A percentile compares a stretch with the other conserved stretches of the same genome.
These are phyloP conservation scores for Sorex araneus DNA, from an alignment of 2,113 vertebrate species.

Conservation along the genomic window DNA sequence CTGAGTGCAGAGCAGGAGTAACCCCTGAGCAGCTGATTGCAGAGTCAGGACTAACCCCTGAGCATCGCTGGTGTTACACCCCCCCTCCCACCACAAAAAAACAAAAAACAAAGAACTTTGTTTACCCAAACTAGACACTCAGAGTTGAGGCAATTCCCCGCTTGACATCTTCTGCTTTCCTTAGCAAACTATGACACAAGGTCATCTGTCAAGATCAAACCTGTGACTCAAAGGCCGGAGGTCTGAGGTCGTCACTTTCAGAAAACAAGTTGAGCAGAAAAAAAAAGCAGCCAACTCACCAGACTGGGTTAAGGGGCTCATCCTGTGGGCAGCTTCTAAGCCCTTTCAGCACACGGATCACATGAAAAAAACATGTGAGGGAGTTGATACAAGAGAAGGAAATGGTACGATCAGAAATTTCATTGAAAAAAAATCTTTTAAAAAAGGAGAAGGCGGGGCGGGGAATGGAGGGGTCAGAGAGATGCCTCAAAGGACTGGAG, in stretches of 20 bases:
- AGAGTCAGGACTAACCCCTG: too few species aligned
- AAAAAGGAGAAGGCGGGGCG: too few species aligned
- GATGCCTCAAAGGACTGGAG: too few species aligned
- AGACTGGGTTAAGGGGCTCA: neutral
- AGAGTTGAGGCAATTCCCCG: neutral
- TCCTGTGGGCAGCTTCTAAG: neutral
- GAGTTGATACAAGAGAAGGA: neutral
- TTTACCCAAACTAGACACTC: slow-evolving; percentile 6
- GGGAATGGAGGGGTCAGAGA: too few species aligned
- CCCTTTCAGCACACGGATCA: slow-evolving; percentile 25
- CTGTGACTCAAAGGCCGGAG: neutral
- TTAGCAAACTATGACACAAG: slow-evolving; percentile 38
- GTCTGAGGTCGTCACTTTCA: neutral
- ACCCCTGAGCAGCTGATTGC: too few species aligned
- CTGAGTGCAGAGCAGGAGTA: too few species aligned
- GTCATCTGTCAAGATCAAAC: slow-evolving; percentile 9
- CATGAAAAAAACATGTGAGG: neutral
- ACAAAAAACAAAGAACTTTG: too few species aligned
- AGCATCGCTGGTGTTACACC: too few species aligned
- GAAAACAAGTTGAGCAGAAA: slow-evolving; percentile 19
- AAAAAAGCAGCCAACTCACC: neutral
- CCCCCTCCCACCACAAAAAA: too few species aligned
- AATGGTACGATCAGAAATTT: neutral
- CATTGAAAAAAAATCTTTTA: too few species aligned
- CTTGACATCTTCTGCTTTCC: neutral